phyloP scores from a whole-genome alignment of 2,113 vertebrate genomes.

The Entelurus aequoreus region DNA sequence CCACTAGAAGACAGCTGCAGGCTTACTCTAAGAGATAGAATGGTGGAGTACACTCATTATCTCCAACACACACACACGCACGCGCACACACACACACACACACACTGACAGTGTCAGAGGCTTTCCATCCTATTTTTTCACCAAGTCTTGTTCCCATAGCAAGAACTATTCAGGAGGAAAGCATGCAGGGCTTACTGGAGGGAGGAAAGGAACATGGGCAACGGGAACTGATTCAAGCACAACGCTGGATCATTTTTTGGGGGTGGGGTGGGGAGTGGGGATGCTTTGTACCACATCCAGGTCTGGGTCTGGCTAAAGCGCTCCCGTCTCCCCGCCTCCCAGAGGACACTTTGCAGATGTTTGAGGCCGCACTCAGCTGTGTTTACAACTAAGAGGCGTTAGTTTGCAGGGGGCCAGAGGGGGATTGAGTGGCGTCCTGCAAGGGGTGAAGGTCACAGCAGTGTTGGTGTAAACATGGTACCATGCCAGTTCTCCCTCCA shows the following conservation, averaged over 20 bases:
- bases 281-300: constrained; percentile 42
- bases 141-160: constrained; percentile 21
- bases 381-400: constrained; percentile 67
- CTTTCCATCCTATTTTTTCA: constrained; percentile 19
- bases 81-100: constrained; percentile 18
- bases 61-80: constrained; percentile 51
- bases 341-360: constrained; percentile 62
- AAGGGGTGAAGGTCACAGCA: constrained; percentile 35
- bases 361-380: constrained; percentile 57
- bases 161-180: constrained; percentile 9
- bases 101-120: constrained; percentile 24
- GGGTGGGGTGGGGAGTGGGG: too few relatives aligned
- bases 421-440: constrained; percentile 25
- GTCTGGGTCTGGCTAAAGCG: constrained; percentile 33
- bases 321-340: constrained; percentile 39
- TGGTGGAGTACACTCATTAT: constrained; percentile 63
- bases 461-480: constrained; percentile 55
- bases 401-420: constrained; percentile 46
- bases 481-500: constrained; percentile 49
- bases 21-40: constrained; percentile 59
- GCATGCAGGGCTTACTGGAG: background rate
- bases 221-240: constrained; percentile 24
- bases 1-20: constrained; percentile 69
- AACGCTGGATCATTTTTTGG: constrained; percentile 41
- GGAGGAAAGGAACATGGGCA: constrained; percentile 28